phyloP scores from a whole-genome alignment of 2,888 invertebrate genomes.

The Epiperipatus broadwayi region DNA sequence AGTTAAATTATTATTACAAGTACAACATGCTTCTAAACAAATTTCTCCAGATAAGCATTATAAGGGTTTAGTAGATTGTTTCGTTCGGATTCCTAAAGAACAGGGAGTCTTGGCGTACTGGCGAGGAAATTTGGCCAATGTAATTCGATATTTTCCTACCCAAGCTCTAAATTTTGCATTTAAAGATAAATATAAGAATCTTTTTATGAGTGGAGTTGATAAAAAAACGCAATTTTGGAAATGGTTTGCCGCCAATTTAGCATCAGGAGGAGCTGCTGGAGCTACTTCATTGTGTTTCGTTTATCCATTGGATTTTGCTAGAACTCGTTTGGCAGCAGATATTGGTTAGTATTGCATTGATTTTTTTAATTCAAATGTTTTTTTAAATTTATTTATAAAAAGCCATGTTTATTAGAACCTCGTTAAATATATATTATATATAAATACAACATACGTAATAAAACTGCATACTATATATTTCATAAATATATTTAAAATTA shows the following conservation, averaged over 20 bases:
- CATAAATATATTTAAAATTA: no score
- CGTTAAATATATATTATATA: no score
- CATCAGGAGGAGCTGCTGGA: slow-evolving; percentile 31
- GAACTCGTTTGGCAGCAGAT: slow-evolving; percentile 27
- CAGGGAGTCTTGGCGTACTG: slow-evolving; percentile 30
- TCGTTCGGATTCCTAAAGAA: slow-evolving; percentile 18
- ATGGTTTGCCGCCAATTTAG: slow-evolving; percentile 28
- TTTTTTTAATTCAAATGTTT: neutral
- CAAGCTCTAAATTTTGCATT: slow-evolving; percentile 35
- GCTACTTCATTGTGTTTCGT: slow-evolving; percentile 31
- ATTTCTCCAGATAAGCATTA: slow-evolving; percentile 31
- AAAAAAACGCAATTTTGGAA: slow-evolving; percentile 33
- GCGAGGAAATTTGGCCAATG: slow-evolving; percentile 35
- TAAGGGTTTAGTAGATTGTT: slow-evolving; percentile 24
- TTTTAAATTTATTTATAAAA: neutral
- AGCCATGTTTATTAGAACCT: neutral
- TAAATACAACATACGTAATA: no score
- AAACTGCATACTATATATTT: no score
- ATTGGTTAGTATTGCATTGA: slow-evolving; percentile 17
- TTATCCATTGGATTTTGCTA: slow-evolving; percentile 31
- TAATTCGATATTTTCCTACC: slow-evolving; percentile 33
- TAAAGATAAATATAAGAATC: slow-evolving; percentile 32
- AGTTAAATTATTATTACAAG: slow-evolving; percentile 26
- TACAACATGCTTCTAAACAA: slow-evolving; percentile 26
- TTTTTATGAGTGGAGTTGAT: slow-evolving; percentile 27